phyloP scores from a whole-genome alignment of 2,113 vertebrate genomes.

The Willisornis vidua region DNA sequence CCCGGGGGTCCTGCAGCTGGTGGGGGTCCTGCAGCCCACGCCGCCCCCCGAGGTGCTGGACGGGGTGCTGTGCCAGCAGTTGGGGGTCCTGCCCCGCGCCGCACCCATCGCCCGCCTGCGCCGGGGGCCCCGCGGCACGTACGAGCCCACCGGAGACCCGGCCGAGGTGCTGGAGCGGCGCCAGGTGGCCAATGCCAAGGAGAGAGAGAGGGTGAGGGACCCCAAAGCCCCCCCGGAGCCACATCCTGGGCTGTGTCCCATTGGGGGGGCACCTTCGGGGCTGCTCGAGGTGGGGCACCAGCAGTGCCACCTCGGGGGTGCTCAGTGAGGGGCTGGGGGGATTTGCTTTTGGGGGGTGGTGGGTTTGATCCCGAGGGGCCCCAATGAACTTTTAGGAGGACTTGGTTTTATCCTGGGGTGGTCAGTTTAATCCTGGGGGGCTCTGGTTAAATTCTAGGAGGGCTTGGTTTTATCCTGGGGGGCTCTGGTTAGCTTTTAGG shows the following conservation, averaged over 20 bases:
- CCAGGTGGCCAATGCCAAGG: conserved; percentile 24
- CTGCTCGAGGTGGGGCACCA: fast-evolving
- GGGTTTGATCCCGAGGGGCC: background rate
- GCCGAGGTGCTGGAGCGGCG: background rate
- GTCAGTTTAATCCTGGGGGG: background rate
- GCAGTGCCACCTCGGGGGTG: background rate
- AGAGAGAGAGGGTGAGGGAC: conserved; percentile 1
- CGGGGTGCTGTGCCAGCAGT: background rate
- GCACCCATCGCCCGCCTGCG: background rate
- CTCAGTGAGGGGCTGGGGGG: fast-evolving
- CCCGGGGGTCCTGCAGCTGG: background rate
- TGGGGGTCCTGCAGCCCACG: background rate
- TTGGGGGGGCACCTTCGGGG: fast-evolving
- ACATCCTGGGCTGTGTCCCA: fast-evolving
- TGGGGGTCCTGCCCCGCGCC: background rate
- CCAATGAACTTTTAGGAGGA: background rate
- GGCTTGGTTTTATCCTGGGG: too few species aligned
- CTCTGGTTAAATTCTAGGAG: too few species aligned
- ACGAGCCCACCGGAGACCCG: background rate
- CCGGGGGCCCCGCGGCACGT: fast-evolving
- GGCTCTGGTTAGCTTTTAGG: too few species aligned
- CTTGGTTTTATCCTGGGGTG: too few species aligned
- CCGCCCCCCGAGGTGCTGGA: background rate
- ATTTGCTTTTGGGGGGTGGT: too few species aligned
- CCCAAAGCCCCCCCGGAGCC: fast-evolving